Evolutionary conservation across 92 coral and sea anemone species (phyloP).

Genomic region (Hydrozoanthus gracilis): DNA sequence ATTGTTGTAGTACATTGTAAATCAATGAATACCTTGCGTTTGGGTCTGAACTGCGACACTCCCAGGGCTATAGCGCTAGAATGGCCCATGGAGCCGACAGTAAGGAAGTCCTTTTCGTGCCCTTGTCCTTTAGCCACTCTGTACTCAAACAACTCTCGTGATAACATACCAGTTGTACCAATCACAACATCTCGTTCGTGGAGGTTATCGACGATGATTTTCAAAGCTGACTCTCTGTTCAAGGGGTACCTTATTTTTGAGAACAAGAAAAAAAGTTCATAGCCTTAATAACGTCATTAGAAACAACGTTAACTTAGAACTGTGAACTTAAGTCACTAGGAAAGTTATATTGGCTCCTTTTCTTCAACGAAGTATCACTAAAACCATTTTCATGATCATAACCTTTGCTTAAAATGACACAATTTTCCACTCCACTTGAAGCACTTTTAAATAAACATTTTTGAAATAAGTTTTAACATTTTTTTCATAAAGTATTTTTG

Average conservation of each 20-base stretch:
- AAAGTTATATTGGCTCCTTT: no score
- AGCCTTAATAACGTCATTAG: not conserved
- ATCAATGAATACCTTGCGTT: slow-evolving; percentile 80
- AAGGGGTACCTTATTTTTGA: slow-evolving; percentile 69
- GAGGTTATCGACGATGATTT: slow-evolving; percentile 77
- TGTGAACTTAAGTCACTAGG: no score
- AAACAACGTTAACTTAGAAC: not conserved
- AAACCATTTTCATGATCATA: no score
- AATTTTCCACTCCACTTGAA: no score
- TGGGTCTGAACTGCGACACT: slow-evolving; percentile 90
- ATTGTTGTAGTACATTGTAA: not conserved
- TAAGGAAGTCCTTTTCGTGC: slow-evolving; percentile 96
- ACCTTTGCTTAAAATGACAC: no score
- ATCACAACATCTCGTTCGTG: slow-evolving; percentile 94
- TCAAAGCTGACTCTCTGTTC: slow-evolving; percentile 90
- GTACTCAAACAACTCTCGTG: slow-evolving; percentile 97
- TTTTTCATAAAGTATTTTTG: no score
- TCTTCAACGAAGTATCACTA: no score
- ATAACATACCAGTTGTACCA: slow-evolving; percentile 99
- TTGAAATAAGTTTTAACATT: no score
- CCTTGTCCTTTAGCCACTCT: slow-evolving; percentile 94
- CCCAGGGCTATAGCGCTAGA: slow-evolving; percentile 97
- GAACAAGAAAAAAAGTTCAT: not conserved
- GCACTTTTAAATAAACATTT: no score
- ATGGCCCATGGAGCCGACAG: slow-evolving; percentile 98